Base-by-base conservation (phyloP, 2,888 invertebrate species). In the Diaperis boleti region DNA sequence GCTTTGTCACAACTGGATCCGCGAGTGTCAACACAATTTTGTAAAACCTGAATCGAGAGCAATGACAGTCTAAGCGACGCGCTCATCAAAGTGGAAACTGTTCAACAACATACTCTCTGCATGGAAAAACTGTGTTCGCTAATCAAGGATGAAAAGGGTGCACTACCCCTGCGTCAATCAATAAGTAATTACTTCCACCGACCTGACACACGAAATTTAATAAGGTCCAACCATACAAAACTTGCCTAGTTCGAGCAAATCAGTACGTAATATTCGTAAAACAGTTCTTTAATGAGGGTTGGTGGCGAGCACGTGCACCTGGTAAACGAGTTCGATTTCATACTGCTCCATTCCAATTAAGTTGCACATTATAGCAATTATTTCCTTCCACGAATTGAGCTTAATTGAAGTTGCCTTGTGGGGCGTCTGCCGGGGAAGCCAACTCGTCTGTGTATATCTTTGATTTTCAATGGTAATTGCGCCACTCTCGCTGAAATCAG, bases 361-460 rank as follows among this genome's bases (percentile, higher is more conserved):
- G 44, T 45, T 8, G 44, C 26, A 26, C 47, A 47, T 47, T 47
- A 47, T 22, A 31, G n/a, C 47, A 47, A 47, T 47, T 47, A 47
- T 47, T 47, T 47, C 47, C 44, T 31, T 47, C 31, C 47, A n/a
- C 22, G 14, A 31, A 47, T 22, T 31, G 31, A 47, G 47, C 31
- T 47, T 50, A 50, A 50, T 50, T 50, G 50, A 18, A 35, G 33
- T 31, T 35, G 50, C 10, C 31, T 35, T 50, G 35, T 35, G 15
- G 50, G 50, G 50, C 11, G 50, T 50, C 50, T 50, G 50, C 18
- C 13, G 15, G 5, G 44, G 22, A 44, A 22, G n/a, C 49, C n/a
- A 31, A 18, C 13, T 26, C 11, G 11, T 8, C 8, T 20, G 47
- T 31, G 22, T 47, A 14, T n/a, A 47, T 31, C 17, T 47, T 47